Percentiles rank a stretch among this genome's conserved stretches.
phyloP scores from a whole-genome alignment of 2,113 vertebrate species.

The Clupea harengus region DNA sequence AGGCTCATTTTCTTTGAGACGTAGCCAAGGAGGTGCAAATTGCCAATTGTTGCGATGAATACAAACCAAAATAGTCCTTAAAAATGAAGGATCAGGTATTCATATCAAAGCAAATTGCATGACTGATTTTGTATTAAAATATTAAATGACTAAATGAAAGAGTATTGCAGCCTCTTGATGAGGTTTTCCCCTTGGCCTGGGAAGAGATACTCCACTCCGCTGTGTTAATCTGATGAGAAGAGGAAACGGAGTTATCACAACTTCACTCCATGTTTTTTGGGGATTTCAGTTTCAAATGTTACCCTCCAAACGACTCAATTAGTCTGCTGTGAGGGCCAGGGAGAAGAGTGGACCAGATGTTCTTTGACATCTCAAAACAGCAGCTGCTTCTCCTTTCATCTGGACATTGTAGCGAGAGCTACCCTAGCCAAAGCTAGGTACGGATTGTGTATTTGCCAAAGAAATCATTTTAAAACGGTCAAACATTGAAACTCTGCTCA shows the following conservation, averaged over 20 bases:
- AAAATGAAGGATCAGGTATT: constrained; percentile 9
- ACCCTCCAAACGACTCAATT: constrained; percentile 65
- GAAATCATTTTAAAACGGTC: no score
- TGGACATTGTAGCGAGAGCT: not conserved
- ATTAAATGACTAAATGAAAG: constrained; percentile 10
- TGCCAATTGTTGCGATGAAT: constrained; percentile 17
- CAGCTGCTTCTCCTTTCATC: constrained; percentile 49
- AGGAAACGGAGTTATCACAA: constrained; percentile 55
- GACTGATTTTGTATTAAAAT: constrained; percentile 6
- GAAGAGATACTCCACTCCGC: not conserved
- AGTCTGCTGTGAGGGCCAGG: constrained; percentile 65
- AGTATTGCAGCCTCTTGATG: not conserved
- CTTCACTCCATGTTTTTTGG: constrained; percentile 55
- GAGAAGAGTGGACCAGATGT: constrained; percentile 60
- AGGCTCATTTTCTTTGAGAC: constrained; percentile 22
- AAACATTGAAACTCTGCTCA: no score
- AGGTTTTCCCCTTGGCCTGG: not conserved
- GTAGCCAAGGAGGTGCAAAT: constrained; percentile 12
- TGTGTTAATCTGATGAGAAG: not conserved
- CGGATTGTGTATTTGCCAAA: not conserved
- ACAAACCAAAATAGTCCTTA: constrained; percentile 9
- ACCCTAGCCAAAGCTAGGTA: not conserved
- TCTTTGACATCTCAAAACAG: constrained; percentile 61
- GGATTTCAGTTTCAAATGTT: constrained; percentile 63
- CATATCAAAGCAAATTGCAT: constrained; percentile 12